Conservation (phyloP, 2,797 vertebrate genomes). For the Liparis tanakae region DNA sequence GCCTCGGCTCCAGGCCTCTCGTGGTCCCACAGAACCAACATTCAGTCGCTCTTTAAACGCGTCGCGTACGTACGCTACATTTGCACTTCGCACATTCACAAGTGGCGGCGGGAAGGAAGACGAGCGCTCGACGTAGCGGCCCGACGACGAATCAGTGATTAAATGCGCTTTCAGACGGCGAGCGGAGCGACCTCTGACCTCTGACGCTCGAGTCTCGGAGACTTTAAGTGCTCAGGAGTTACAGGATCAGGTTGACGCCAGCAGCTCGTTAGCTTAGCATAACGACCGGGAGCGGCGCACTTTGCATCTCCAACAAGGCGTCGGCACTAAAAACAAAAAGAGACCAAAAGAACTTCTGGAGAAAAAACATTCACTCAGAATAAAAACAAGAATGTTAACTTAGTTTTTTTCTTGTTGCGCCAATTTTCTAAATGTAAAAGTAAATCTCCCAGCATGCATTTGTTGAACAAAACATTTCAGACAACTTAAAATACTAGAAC, state of each 20-base stretch:
- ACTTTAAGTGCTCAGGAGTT: slow-evolving; percentile 51
- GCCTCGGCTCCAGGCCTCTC: slow-evolving; percentile 25
- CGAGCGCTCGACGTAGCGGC: slow-evolving; percentile 55
- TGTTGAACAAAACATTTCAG: not conserved
- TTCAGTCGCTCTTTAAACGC: slow-evolving; percentile 64
- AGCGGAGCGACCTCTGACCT: slow-evolving; percentile 16
- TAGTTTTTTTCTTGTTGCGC: not conserved
- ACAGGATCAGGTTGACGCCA: slow-evolving; percentile 7
- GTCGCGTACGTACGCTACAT: slow-evolving; percentile 60
- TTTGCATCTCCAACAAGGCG: too few relatives aligned
- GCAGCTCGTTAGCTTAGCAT: slow-evolving; percentile 2
- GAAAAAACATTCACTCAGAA: not conserved
- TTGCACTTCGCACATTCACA: slow-evolving; percentile 33
- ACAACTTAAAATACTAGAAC: too few relatives aligned
- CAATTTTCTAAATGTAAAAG: not conserved
- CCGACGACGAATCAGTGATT: slow-evolving; percentile 28
- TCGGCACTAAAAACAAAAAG: too few relatives aligned
- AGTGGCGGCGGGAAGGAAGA: slow-evolving; percentile 8
- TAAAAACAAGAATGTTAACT: not conserved
- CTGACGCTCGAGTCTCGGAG: slow-evolving; percentile 27
- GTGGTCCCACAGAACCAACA: slow-evolving; percentile 66
- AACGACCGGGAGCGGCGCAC: not conserved
- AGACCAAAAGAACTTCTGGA: too few relatives aligned
- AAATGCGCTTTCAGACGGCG: slow-evolving; percentile 26
- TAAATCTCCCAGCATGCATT: not conserved